Evolutionary conservation across 64 coral and sea anemone species (phyloP), one percentile per base, ranked within the genome.

Genomic region (Stylophora pistillata): DNA sequence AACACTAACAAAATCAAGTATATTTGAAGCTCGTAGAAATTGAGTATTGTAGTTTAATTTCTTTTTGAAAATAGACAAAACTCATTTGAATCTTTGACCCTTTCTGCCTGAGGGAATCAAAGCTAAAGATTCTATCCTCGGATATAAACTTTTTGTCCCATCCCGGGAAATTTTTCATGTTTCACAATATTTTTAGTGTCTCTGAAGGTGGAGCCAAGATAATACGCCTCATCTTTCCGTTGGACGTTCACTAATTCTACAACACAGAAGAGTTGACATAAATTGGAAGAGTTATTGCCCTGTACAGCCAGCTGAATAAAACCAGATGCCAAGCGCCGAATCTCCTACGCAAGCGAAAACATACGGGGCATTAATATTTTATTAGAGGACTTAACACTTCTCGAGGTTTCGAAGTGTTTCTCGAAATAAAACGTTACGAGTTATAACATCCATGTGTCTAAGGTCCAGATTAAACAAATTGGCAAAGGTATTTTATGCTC

Each of bases 361-460:
- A 21, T 23, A 21, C 80, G 13, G 31, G 53, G 52, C n/a, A 84
- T 84, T 53, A 64, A 84, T 69, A 84, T 68, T 84, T 84, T 70
- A 84, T 84, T 41, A 69, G 78, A 17, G 64, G 64, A 64, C 30
- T 37, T 34, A 41, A 59, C 78, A 13, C 16, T 60, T 82, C 54
- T 64, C 17, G 57, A 66, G 64, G 0, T 34, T 17, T 82, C 58
- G 57, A 62, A 65, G 17, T 47, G 37, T 17, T 63, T 20, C 30
- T 21, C 15, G 2, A 21, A 52, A 66, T 7, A 64, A 82, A 41
- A 47, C 29, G 3, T 68, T n/a, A n/a, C n/a, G n/a, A n/a, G n/a
- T n/a, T 68, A 68, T 12, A 68, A 68, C n/a, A 68, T 21, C n/a
- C 64, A 68, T 68, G 64, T 11, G n/a, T 68, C 37, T 47, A 3